Percentiles rank a stretch among this genome's conserved stretches.
phyloP scores from a whole-genome alignment of 1,140 invertebrate species.

The Aphidius ervi region DNA sequence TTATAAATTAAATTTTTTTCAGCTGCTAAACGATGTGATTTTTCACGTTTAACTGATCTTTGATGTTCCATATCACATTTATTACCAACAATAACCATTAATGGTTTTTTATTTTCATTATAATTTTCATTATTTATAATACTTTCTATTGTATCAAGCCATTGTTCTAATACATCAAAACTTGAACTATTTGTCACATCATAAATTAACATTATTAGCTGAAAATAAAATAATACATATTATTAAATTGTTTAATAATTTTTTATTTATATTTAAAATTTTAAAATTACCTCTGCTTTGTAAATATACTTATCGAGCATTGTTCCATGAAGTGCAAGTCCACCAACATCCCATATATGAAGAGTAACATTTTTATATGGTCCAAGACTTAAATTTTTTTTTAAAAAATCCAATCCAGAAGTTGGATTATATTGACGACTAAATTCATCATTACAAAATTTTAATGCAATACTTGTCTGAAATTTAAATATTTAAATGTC shows the following conservation, averaged over 20 bases:
- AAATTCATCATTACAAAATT: constrained; percentile 72
- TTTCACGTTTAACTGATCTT: constrained; percentile 73
- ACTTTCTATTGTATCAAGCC: constrained; percentile 66
- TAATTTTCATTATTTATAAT: constrained; percentile 40
- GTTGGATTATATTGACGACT: constrained; percentile 71
- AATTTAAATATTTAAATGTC: constrained; percentile 30
- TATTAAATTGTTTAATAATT: neutral
- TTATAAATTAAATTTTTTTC: constrained; percentile 71
- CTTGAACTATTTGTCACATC: constrained; percentile 79
- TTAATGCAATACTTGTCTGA: constrained; percentile 66
- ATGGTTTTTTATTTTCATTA: constrained; percentile 56
- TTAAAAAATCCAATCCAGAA: constrained; percentile 76
- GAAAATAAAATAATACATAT: constrained; percentile 29
- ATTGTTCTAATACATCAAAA: constrained; percentile 73
- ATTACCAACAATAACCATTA: constrained; percentile 78
- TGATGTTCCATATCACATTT: constrained; percentile 89
- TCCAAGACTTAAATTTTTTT: constrained; percentile 67
- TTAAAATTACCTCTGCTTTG: constrained; percentile 65
- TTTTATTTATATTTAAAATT: constrained; percentile 3
- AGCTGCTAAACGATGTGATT: constrained; percentile 72
- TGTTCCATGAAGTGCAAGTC: constrained; percentile 65
- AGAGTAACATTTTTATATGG: constrained; percentile 65
- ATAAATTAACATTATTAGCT: constrained; percentile 81
- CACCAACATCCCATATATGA: constrained; percentile 82
- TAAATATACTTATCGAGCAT: constrained; percentile 85